Evolutionary conservation across 2,797 vertebrate species (phyloP), one percentile per base, ranked within the genome.

Genomic region (Epinephelus coioides): DNA sequence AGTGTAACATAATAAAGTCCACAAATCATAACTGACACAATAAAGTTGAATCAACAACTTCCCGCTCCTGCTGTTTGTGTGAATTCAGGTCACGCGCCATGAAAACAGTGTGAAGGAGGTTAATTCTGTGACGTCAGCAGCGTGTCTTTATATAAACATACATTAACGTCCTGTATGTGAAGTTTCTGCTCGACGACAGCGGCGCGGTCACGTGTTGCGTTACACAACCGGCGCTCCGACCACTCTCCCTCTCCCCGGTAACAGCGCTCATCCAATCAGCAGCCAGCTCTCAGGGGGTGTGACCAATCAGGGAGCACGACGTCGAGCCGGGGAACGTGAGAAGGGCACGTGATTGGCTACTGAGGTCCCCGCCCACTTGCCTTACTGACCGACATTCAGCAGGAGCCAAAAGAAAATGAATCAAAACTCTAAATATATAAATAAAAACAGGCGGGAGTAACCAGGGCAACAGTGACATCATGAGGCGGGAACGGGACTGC

Each of bases 331-430:
- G 70, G 25, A 79, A 57, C 43, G 30, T 30, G 38, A 75, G 63
- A n/a, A 6, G 13, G 40, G 21, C 17, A 51, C 69, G 53, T 84
- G 46, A 87, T 74, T 78, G 76, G 84, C 34, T 49, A 27, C 13
- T 0, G 54, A 74, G 18, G 53, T 19, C 46, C 77, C 91, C 93
- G 88, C 94, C 94, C 79, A 72, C 70, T 85, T 91, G 93, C 78
- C 94, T 93, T 94, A 95, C 93, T 95, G 94, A 94, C 93, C 93
- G 92, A 95, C 78, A 92, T 95, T 92, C 88, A 78, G 63, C 50
- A 14, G 72, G 2, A 62, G 73, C 79, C 79, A 34, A 85, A 79
- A 74, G 61, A 66, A 54, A 62, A 27, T 1, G 21, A 69, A 46
- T 5, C 25, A 61, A 62, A 57, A 60, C 25, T 2, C 68, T 18